Evolutionary conservation across 1,140 invertebrate species (phyloP).

Genomic region (Paramacrobiotus metropolitanus): DNA sequence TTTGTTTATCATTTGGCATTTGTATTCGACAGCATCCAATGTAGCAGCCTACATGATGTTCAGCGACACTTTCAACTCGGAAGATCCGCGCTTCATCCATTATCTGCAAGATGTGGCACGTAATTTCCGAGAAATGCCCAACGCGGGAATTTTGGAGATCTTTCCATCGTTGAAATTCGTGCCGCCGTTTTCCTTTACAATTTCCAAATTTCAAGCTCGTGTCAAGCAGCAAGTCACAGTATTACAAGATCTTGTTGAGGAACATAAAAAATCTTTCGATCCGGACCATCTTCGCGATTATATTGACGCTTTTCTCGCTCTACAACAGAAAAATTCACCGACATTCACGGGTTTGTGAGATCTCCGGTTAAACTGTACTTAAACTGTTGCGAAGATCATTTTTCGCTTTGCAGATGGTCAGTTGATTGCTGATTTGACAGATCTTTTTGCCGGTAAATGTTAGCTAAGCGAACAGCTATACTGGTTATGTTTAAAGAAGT

Average conservation of each 20-base stretch:
- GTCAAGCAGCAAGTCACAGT: background rate
- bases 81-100: background rate
- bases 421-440: background rate
- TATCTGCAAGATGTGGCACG: background rate
- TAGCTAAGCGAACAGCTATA: too few species aligned
- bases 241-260: slow-evolving; percentile 34
- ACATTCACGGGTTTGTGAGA: background rate
- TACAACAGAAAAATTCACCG: background rate
- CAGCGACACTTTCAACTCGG: background rate
- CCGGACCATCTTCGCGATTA: slow-evolving; percentile 42
- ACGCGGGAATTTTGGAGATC: background rate
- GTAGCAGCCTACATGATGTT: background rate
- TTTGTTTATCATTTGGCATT: too few species aligned
- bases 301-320: slow-evolving; percentile 56
- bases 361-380: too few species aligned
- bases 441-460: background rate
- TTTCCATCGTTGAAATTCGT: background rate
- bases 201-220: background rate
- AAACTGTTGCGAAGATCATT: too few species aligned
- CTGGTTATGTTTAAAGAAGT: background rate
- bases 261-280: slow-evolving; percentile 41
- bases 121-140: background rate
- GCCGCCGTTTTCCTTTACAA: background rate
- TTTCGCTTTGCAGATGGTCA: background rate
- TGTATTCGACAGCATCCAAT: background rate